Percentiles rank a stretch among this genome's conserved stretches.
phyloP scores from a whole-genome alignment of 2,888 invertebrate species.

The Agrochola litura region DNA sequence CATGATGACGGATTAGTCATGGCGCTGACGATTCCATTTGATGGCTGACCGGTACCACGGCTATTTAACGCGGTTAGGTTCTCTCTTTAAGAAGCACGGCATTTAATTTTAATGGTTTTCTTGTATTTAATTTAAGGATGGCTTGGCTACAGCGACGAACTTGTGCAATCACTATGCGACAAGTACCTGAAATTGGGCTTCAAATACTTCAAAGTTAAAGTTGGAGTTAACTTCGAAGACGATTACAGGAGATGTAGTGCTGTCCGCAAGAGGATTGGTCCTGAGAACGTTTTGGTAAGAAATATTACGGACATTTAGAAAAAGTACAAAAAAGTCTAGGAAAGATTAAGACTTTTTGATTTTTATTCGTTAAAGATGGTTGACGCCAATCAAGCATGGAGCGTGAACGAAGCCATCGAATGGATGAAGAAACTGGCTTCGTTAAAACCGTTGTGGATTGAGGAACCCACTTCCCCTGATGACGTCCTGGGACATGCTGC shows the following conservation, averaged over 20 bases:
- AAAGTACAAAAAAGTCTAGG: neutral
- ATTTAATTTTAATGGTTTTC: neutral
- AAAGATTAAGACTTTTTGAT: neutral
- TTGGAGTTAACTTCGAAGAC: slow-evolving; percentile 94
- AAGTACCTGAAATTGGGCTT: slow-evolving; percentile 94
- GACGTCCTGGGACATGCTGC: slow-evolving; percentile 96
- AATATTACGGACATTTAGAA: neutral
- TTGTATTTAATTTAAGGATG: slow-evolving; percentile 91
- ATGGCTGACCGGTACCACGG: neutral
- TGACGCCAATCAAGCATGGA: slow-evolving; percentile 97
- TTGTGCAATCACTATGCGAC: slow-evolving; percentile 92
- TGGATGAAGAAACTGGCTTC: slow-evolving; percentile 95
- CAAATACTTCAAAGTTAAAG: slow-evolving; percentile 96
- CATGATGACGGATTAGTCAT: neutral
- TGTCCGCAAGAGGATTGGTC: slow-evolving; percentile 94
- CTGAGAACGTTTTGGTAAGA: slow-evolving; percentile 93
- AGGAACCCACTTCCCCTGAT: slow-evolving; percentile 98
- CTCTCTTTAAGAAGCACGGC: neutral
- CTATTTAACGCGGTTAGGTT: neutral
- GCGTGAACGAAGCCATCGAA: slow-evolving; percentile 95
- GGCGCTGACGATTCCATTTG: neutral
- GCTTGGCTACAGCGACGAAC: slow-evolving; percentile 96
- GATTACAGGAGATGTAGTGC: slow-evolving; percentile 93
- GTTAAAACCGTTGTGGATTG: slow-evolving; percentile 96
- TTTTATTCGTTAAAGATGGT: slow-evolving; percentile 91